phyloP scores from a whole-genome alignment of 1,140 invertebrate genomes.

The Drosophila kanapiae region DNA sequence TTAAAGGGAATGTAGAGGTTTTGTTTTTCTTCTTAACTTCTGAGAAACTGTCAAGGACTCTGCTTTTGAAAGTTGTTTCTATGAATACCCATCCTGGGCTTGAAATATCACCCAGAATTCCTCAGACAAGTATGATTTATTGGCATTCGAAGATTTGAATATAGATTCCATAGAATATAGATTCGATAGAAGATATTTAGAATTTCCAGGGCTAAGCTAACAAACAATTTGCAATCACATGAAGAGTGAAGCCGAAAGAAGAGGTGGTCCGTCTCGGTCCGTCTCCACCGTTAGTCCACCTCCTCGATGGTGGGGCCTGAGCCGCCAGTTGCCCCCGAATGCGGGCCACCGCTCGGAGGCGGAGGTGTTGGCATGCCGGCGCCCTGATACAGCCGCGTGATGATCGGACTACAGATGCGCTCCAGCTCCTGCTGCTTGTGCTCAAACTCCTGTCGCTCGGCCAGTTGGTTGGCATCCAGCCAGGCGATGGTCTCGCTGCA shows the following conservation, averaged over 20 bases:
- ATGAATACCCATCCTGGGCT: not conserved
- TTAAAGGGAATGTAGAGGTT: too few species aligned
- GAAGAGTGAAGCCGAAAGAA: too few species aligned
- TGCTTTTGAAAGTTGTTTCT: too few species aligned
- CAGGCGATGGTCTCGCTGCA: slow-evolving; percentile 97
- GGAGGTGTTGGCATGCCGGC: slow-evolving; percentile 87
- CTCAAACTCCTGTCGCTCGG: slow-evolving; percentile 96
- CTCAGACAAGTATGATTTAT: slow-evolving; percentile 16
- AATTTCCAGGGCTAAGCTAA: slow-evolving; percentile 11
- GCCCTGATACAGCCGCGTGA: slow-evolving; percentile 92
- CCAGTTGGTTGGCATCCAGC: slow-evolving; percentile 97
- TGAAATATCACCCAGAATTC: not conserved
- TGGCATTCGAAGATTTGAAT: not conserved
- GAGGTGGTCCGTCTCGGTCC: not conserved
- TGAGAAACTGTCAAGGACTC: not conserved
- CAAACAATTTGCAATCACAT: slow-evolving; percentile 10
- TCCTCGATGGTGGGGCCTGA: slow-evolving; percentile 95
- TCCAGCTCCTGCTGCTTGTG: slow-evolving; percentile 96
- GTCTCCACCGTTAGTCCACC: slow-evolving; percentile 96
- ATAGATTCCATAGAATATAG: not conserved
- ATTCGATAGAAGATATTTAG: not conserved
- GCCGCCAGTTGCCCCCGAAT: slow-evolving; percentile 72
- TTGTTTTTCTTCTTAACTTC: not conserved
- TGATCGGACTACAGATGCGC: slow-evolving; percentile 93
- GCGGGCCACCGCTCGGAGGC: slow-evolving; percentile 79